Evolutionary conservation across 2,888 invertebrate genomes (phyloP).

Genomic region (Trachelus stipa): DNA sequence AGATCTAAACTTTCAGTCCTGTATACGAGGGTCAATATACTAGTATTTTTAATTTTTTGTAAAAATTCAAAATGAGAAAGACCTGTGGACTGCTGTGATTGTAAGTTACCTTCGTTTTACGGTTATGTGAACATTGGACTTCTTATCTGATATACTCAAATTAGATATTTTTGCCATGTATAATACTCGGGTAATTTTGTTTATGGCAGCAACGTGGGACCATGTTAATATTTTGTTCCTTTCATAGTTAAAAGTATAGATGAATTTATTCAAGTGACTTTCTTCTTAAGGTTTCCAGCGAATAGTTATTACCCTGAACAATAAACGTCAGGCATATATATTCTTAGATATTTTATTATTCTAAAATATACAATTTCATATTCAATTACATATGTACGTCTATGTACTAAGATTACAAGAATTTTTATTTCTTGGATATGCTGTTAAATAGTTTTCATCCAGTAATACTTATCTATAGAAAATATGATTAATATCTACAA

Average conservation of each 20-base stretch:
- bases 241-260: background rate
- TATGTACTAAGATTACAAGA: constrained; percentile 2
- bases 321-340: background rate
- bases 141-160: background rate
- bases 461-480: background rate
- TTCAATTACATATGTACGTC: constrained; percentile 4
- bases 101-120: background rate
- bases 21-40: background rate
- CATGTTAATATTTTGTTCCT: background rate
- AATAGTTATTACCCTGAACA: background rate
- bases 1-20: background rate
- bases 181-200: background rate
- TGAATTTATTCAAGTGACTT: background rate
- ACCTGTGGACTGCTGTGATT: background rate
- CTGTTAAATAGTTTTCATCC: background rate
- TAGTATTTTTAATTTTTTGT: background rate
- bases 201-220: background rate
- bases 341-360: constrained; percentile 18
- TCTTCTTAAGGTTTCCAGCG: background rate
- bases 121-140: background rate
- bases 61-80: background rate
- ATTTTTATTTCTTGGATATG: background rate
- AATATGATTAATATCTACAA: background rate
- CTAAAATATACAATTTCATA: constrained; percentile 19
- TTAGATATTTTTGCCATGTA: background rate